Evolutionary conservation across 2,797 vertebrate genomes (phyloP), one percentile per base, ranked within the genome.

Genomic region (Avahi laniger): DNA sequence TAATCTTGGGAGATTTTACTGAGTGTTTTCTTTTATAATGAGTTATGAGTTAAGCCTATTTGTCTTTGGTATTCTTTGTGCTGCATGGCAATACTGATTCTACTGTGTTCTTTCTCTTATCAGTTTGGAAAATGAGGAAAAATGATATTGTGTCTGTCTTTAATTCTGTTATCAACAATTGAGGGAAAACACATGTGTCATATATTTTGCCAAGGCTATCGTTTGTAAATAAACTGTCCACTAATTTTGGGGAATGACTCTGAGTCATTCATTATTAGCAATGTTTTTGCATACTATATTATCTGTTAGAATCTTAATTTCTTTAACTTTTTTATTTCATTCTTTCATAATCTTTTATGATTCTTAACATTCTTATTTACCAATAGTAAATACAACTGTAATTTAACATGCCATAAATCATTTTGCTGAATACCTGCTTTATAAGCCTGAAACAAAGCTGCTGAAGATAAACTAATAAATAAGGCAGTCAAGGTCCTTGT

Each of bases 111-210:
- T 35, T 93, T 82, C 43, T 95, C 93, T 91, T 89, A 89, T 50
- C 33, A 46, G 35, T 95, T 97, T 89, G 73, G 87, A 93, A 98
- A 97, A 86, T 86, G 52, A 96, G 57, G 48, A 63, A 87, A 93
- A 78, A 88, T n/a, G 35, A 94, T 46, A 72, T 33, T 41, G 30
- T 63, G n/a, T 26, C 88, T 78, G 17, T 78, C 78, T 97, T 93
- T 86, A 87, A 91, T 82, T 96, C 81, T 88, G 88, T 92, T 92
- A 91, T 75, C 50, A 94, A 93, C 75, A 96, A 69, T 2, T 90
- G 70, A 93, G 81, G 28, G 41, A 89, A 97, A 96, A 93, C 46
- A 91, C 57, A 88, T 72, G 73, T 75, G 35, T 7, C 20, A 17
- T 93, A 63, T 67, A 83, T 95, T 87, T 83, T 90, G 43, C 57